Evolutionary conservation across 2,113 vertebrate genomes (phyloP).

Genomic region (Scopus umbretta): DNA sequence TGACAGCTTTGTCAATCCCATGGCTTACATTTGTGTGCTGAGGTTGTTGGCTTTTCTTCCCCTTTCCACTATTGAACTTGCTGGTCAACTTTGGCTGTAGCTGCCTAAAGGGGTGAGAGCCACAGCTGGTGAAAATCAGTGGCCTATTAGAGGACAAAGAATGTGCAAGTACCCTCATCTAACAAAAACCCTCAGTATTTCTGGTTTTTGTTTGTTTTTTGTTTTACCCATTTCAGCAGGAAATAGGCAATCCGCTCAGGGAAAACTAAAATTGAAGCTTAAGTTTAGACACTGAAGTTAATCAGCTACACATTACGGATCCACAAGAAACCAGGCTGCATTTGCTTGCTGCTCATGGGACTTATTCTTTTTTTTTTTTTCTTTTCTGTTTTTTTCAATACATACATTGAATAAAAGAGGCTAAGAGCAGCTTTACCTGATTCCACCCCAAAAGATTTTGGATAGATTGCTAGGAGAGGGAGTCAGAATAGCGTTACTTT

Average conservation of each 20-base stretch:
- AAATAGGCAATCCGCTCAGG: not conserved
- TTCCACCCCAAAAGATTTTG: not conserved
- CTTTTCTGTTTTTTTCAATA: not conserved
- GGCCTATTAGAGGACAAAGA: not conserved
- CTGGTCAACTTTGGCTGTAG: not conserved
- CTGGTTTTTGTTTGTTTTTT: not conserved
- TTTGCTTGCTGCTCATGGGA: not conserved
- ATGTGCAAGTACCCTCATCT: not conserved
- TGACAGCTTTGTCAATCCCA: not conserved
- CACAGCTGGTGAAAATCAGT: not conserved
- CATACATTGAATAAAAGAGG: not conserved
- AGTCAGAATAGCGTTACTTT: not conserved
- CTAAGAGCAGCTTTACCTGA: not conserved
- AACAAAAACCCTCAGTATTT: not conserved
- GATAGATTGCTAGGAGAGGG: not conserved
- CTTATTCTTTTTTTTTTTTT: not conserved
- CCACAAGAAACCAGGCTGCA: not conserved
- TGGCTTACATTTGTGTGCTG: not conserved
- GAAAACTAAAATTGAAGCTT: not conserved
- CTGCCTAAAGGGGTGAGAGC: not conserved
- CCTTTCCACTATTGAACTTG: not conserved
- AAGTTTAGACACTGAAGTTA: not conserved
- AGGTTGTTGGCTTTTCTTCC: not conserved
- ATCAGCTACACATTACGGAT: not conserved
- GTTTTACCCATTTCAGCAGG: not conserved